Conservation (phyloP, 1,140 invertebrate genomes). For the Brachionus rubens region DNA sequence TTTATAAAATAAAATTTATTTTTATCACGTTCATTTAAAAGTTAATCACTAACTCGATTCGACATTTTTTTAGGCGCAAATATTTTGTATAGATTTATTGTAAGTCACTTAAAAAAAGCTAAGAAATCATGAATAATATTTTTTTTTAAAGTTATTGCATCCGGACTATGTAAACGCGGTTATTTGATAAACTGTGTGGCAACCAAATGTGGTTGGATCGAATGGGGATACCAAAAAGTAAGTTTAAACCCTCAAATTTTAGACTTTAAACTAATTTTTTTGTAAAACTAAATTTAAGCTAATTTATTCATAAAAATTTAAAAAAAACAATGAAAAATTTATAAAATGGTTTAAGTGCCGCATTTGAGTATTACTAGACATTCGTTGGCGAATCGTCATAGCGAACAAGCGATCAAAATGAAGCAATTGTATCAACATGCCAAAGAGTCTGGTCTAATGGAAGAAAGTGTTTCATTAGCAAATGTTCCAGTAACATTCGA, state of each 20-base stretch:
- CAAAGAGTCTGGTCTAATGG: neutral
- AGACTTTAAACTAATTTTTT: too few species aligned
- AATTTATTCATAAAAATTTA: constrained; percentile 98
- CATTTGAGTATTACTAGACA: constrained; percentile 13
- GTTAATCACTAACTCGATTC: constrained; percentile 87
- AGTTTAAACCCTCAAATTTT: too few species aligned
- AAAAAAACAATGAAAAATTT: constrained; percentile 77
- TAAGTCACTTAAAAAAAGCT: constrained; percentile 54
- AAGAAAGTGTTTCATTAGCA: neutral
- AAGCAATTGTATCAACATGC: neutral
- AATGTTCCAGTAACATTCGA: neutral
- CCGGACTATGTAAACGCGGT: too few species aligned
- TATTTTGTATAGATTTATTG: constrained; percentile 85
- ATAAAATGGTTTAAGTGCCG: neutral
- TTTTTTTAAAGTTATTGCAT: constrained; percentile 64
- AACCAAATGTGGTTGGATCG: too few species aligned
- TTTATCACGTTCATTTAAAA: too few species aligned
- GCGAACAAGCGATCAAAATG: neutral
- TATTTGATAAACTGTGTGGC: too few species aligned
- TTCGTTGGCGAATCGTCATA: constrained; percentile 3
- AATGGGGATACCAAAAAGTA: too few species aligned
- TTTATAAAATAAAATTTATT: too few species aligned
- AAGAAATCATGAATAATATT: neutral
- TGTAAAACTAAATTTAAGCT: too few species aligned
- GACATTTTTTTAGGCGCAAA: constrained; percentile 95